phyloP scores from a whole-genome alignment of 2,113 vertebrate genomes.

The Grallaria varia region DNA sequence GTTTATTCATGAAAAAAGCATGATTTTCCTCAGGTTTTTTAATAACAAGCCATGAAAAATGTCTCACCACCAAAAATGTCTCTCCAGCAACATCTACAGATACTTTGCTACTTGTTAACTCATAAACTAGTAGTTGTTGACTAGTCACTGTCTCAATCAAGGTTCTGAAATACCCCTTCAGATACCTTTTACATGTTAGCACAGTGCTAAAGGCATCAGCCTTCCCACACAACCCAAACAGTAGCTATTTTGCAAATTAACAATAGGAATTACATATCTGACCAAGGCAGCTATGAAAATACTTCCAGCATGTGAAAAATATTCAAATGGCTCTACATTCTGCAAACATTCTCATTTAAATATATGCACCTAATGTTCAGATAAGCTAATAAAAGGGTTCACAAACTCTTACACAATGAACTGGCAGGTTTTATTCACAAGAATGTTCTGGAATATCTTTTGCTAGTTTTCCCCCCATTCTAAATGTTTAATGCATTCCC shows the following conservation, averaged over 20 bases:
- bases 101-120: background rate
- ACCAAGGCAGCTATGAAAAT: constrained; percentile 16
- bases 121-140: background rate
- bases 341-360: constrained; percentile 4
- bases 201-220: background rate
- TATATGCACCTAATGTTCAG: background rate
- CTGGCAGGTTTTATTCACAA: constrained; percentile 42
- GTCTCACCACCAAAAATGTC: background rate
- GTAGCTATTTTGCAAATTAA: background rate
- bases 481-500: constrained; percentile 46
- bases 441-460: constrained; percentile 37
- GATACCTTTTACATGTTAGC: background rate
- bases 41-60: background rate
- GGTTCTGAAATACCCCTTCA: background rate
- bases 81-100: background rate
- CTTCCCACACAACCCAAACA: background rate
- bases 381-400: constrained; percentile 17
- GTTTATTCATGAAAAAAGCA: background rate
- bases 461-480: background rate
- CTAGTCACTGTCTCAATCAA: background rate
- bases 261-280: background rate
- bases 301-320: background rate
- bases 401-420: constrained; percentile 20
- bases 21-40: accelerated
- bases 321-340: background rate